Evolutionary conservation across 2,797 vertebrate species (phyloP), one percentile per base, ranked within the genome.

Genomic region (Acipenser transmontanus): DNA sequence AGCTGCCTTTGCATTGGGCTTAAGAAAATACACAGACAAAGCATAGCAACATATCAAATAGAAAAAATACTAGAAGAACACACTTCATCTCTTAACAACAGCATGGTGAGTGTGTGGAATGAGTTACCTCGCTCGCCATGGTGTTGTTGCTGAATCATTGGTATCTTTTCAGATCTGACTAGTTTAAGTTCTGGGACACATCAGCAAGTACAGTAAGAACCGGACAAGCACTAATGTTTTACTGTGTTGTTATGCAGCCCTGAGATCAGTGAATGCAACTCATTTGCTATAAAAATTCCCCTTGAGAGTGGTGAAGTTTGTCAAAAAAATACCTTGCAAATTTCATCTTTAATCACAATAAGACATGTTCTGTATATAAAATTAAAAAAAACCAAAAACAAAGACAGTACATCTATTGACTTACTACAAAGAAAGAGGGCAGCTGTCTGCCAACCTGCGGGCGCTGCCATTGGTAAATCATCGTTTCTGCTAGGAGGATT

Each of bases 381-480:
- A 34, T 34, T 4, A 34, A 4, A 3, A 34, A 34, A 0, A 34
- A 34, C 1, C 1, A 34, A 34, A 34, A 34, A 66, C 71, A 49
- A 50, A 74, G 67, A 74, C 69, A 71, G 68, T 72, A 73, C 76
- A 68, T 71, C 73, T 65, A 73, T 54, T 77, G 78, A 77, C 74
- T 69, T 68, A 62, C 50, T 60, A 69, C 65, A 72, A 72, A 73
- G 34, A 34, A 68, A 65, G 66, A 59, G 61, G 59, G 56, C 54
- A 49, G 56, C 62, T 60, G 51, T 20, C 65, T 57, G 69, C 69
- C 69, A 63, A 50, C 61, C 56, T 17, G 20, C 68, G 61, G 68
- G 68, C 68, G 14, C 10, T 11, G 54, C 12, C 54, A 6, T n/a
- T 6, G 54, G 7, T 11, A 57, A 57, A 57, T n/a, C 12, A n/a